phyloP scores from a whole-genome alignment of 2,888 invertebrate genomes.

The Linnaemya tessellans region DNA sequence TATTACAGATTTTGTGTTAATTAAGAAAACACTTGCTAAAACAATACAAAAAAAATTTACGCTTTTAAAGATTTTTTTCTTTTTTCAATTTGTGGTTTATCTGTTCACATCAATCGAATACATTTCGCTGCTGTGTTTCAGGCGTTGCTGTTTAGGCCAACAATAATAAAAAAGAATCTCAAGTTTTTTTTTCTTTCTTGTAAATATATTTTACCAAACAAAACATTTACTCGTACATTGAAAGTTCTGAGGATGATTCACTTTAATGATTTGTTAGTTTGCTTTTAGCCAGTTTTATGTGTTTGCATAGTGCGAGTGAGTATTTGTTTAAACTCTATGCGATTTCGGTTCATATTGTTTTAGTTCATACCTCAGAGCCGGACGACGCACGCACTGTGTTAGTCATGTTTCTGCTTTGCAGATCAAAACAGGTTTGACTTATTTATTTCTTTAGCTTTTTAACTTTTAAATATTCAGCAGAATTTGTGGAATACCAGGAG shows the following conservation, averaged over 20 bases:
- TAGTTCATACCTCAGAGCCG: conserved; percentile 2
- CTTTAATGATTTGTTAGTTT: conserved; percentile 50
- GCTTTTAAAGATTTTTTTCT: conserved; percentile 6
- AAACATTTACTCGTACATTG: conserved; percentile 17
- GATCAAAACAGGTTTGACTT: conserved; percentile 50
- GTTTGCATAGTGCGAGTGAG: background rate
- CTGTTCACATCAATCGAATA: conserved; percentile 46
- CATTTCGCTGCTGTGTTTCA: background rate
- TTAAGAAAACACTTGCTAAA: conserved; percentile 36
- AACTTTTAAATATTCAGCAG: background rate
- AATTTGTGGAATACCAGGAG: conserved; percentile 12
- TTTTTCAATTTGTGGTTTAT: conserved; percentile 24
- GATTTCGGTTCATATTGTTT: conserved; percentile 23
- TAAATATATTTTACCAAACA: background rate
- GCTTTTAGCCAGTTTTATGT: conserved; percentile 37
- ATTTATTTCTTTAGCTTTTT: background rate
- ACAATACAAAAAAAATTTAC: conserved; percentile 5
- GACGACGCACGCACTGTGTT: conserved; percentile 53
- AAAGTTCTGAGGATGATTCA: conserved; percentile 43
- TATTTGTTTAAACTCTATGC: conserved; percentile 36
- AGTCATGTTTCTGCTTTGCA: conserved; percentile 40
- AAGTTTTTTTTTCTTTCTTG: conserved; percentile 14
- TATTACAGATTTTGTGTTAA: conserved; percentile 34
- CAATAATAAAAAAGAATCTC: conserved; percentile 9
- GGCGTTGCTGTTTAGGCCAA: conserved; percentile 29